phyloP scores from a whole-genome alignment of 2,113 vertebrate species.

The Corythoichthys haematopterus region DNA sequence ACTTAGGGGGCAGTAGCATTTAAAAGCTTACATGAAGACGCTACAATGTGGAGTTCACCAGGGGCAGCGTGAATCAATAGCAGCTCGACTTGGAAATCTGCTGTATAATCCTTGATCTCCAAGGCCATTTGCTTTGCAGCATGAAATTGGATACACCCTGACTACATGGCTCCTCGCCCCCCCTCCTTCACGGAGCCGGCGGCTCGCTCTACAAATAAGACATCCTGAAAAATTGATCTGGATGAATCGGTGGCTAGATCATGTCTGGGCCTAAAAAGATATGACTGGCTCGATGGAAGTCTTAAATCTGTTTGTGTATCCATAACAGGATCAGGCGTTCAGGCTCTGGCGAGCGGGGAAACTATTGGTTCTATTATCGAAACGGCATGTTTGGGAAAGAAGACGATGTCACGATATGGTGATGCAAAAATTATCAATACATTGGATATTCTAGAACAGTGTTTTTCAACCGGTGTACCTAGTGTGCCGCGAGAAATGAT shows the following conservation, averaged over 20 bases:
- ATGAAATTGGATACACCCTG: slow-evolving; percentile 64
- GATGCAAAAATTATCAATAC: too few relatives aligned
- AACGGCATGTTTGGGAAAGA: slow-evolving; percentile 15
- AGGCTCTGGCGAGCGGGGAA: slow-evolving; percentile 5
- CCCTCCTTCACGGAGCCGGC: slow-evolving; percentile 5
- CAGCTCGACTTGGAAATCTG: slow-evolving; percentile 61
- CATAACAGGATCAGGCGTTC: slow-evolving; percentile 26
- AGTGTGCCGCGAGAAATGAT: too few relatives aligned
- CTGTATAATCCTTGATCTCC: slow-evolving; percentile 69
- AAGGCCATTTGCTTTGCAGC: slow-evolving; percentile 64
- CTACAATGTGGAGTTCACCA: slow-evolving; percentile 48
- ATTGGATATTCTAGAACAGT: too few relatives aligned
- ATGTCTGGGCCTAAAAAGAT: slow-evolving; percentile 45
- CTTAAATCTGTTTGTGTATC: slow-evolving; percentile 46
- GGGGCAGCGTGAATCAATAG: slow-evolving; percentile 62
- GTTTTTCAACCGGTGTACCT: too few relatives aligned
- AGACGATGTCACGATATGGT: too few relatives aligned
- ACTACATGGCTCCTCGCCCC: slow-evolving; percentile 13
- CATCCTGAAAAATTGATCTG: slow-evolving; percentile 64
- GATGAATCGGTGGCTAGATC: slow-evolving; percentile 59
- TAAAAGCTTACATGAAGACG: slow-evolving; percentile 58
- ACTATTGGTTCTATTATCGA: slow-evolving; percentile 22
- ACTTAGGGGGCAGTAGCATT: slow-evolving; percentile 40
- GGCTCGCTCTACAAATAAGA: slow-evolving; percentile 61
- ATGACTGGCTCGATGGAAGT: slow-evolving; percentile 54